These are phyloP conservation scores for Gymnocheta viridis DNA, from an alignment of 2,888 invertebrate species.

Conservation along the genomic window DNA sequence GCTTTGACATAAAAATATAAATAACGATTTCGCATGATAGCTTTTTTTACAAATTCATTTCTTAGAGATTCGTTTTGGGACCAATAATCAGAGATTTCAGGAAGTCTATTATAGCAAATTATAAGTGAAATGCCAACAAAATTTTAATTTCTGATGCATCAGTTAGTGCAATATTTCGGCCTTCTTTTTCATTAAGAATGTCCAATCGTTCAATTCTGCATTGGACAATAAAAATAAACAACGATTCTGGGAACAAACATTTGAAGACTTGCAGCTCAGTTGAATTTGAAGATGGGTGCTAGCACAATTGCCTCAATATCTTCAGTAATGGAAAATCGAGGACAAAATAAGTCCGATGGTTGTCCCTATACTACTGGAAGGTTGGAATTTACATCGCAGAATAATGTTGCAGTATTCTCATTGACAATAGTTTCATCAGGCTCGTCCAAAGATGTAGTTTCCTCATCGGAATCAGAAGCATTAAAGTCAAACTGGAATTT, in stretches of 20 bases:
- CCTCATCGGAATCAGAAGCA: no score
- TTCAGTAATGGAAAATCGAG: slow-evolving; percentile 18
- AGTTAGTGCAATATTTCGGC: slow-evolving; percentile 8
- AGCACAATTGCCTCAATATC: slow-evolving; percentile 4
- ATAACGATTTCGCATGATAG: slow-evolving; percentile 12
- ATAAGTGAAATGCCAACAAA: slow-evolving; percentile 10
- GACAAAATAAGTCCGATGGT: slow-evolving; percentile 5
- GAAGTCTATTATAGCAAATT: slow-evolving; percentile 5
- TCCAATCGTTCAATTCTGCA: slow-evolving; percentile 21
- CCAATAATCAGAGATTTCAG: background rate
- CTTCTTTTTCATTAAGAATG: slow-evolving; percentile 7
- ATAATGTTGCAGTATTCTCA: no score
- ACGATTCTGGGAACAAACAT: slow-evolving; percentile 26
- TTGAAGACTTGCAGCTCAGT: slow-evolving; percentile 10
- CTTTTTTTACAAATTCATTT: background rate
- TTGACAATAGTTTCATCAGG: no score
- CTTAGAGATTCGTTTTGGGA: background rate
- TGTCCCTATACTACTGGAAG: slow-evolving; percentile 2
- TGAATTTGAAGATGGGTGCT: background rate
- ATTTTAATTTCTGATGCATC: slow-evolving; percentile 9
- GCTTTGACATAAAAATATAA: slow-evolving; percentile 1
- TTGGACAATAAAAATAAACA: no score
- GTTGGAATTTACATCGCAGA: no score
- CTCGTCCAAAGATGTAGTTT: no score
- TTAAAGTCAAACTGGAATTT: no score